phyloP scores from a whole-genome alignment of 92 coral and sea anemone genomes.

The Zoanthus sansibaricus region DNA sequence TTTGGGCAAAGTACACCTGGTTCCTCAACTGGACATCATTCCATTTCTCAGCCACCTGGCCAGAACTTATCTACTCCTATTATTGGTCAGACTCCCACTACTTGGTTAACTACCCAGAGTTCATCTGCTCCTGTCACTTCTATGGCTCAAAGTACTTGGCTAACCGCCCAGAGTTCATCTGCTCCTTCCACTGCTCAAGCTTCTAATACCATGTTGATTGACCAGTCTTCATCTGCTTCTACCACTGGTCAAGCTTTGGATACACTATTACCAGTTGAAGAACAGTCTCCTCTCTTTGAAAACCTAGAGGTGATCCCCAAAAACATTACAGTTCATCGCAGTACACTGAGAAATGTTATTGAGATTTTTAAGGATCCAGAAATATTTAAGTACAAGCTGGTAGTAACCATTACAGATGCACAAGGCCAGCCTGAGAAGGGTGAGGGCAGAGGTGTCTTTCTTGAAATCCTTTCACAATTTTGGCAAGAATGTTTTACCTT shows the following conservation, averaged over 20 bases:
- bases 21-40: background rate
- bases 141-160: background rate
- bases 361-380: conserved; percentile 41
- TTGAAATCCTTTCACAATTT: conserved; percentile 48
- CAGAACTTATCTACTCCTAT: background rate
- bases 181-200: conserved; percentile 1
- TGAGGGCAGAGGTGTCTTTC: conserved; percentile 51
- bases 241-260: conserved; percentile 18
- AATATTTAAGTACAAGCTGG: conserved; percentile 37
- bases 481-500: conserved; percentile 59
- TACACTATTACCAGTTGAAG: conserved; percentile 18
- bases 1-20: conserved; percentile 4
- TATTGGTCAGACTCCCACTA: background rate
- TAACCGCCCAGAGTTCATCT: background rate
- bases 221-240: conserved; percentile 19
- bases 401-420: conserved; percentile 32
- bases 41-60: conserved; percentile 4
- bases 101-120: background rate
- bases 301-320: conserved; percentile 11
- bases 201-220: conserved; percentile 11
- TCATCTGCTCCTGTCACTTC: conserved; percentile 14
- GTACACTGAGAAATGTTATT: conserved; percentile 42
- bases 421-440: conserved; percentile 38
- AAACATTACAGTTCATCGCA: conserved; percentile 31
- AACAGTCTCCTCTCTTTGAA: conserved; percentile 9